Evolutionary conservation across 2,797 vertebrate genomes (phyloP).

Genomic region (Halcyon leucocephala): DNA sequence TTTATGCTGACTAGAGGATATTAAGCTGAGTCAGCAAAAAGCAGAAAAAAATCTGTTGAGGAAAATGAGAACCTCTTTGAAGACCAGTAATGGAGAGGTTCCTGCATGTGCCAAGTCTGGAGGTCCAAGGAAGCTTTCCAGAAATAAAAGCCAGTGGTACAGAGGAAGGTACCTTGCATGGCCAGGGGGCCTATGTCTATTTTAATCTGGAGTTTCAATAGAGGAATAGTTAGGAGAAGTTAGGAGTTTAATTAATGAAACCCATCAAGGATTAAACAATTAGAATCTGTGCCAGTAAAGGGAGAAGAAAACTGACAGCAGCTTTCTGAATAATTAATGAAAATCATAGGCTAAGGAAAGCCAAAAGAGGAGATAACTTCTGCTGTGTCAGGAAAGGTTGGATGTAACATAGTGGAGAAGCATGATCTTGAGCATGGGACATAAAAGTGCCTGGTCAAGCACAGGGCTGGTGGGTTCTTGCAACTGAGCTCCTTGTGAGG

Average conservation of each 20-base stretch:
- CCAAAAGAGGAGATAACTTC: conserved; percentile 29
- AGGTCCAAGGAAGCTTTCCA: neutral
- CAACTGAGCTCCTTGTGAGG: neutral
- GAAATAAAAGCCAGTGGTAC: neutral
- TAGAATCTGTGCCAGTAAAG: conserved; percentile 2
- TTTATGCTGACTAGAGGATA: neutral
- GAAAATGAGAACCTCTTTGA: conserved; percentile 15
- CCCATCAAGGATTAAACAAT: conserved; percentile 23
- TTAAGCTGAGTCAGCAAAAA: conserved; percentile 10
- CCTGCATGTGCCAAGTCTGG: neutral
- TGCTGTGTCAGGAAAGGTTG: conserved; percentile 38
- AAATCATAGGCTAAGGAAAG: conserved; percentile 31
- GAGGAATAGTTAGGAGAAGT: conserved; percentile 21
- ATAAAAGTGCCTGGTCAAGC: neutral
- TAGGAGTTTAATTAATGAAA: conserved; percentile 58
- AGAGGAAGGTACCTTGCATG: neutral
- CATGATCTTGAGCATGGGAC: fast-evolving
- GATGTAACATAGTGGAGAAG: neutral
- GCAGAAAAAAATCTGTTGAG: neutral
- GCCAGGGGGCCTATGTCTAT: neutral
- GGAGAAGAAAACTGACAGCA: conserved; percentile 5
- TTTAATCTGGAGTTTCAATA: neutral
- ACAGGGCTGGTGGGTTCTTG: neutral
- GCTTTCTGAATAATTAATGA: conserved; percentile 31
- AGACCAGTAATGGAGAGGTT: conserved; percentile 11